Conservation (phyloP, 1,140 invertebrate species). For the Pararge aegeria region DNA sequence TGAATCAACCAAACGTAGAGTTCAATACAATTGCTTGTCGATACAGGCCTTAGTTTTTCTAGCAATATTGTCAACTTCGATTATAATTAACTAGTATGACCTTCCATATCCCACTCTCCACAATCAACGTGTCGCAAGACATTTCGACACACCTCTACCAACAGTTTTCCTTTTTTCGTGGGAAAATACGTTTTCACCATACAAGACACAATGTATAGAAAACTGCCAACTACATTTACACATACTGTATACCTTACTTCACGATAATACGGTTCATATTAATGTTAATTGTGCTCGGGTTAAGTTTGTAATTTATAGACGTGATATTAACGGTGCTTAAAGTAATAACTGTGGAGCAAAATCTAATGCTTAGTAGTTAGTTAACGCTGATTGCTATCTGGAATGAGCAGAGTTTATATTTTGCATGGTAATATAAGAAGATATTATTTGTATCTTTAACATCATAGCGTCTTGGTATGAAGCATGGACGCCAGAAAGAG, state of each 20-base stretch:
- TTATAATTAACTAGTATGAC: conserved; percentile 24
- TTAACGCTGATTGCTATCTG: conserved; percentile 13
- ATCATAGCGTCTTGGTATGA: conserved; percentile 6
- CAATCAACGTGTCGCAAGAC: conserved; percentile 55
- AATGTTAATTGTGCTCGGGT: conserved; percentile 1
- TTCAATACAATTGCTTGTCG: background rate
- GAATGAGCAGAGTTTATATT: conserved; percentile 3
- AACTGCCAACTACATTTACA: conserved; percentile 36
- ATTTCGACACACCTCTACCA: conserved; percentile 62
- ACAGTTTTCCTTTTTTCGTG: conserved; percentile 76
- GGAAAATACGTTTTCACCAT: conserved; percentile 72
- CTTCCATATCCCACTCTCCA: conserved; percentile 26
- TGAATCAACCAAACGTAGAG: background rate
- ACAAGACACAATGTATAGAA: conserved; percentile 66
- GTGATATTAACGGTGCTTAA: conserved; percentile 53
- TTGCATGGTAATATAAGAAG: background rate
- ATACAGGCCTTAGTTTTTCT: background rate
- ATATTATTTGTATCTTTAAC: too few species aligned
- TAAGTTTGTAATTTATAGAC: conserved; percentile 29
- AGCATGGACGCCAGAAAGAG: too few species aligned
- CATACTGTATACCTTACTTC: conserved; percentile 22
- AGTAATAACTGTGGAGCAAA: conserved; percentile 34
- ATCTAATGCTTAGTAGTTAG: conserved; percentile 27
- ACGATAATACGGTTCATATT: conserved; percentile 28
- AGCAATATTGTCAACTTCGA: conserved; percentile 1